Evolutionary conservation across 2,113 vertebrate genomes (phyloP).

Genomic region (Gymnorhina tibicen): DNA sequence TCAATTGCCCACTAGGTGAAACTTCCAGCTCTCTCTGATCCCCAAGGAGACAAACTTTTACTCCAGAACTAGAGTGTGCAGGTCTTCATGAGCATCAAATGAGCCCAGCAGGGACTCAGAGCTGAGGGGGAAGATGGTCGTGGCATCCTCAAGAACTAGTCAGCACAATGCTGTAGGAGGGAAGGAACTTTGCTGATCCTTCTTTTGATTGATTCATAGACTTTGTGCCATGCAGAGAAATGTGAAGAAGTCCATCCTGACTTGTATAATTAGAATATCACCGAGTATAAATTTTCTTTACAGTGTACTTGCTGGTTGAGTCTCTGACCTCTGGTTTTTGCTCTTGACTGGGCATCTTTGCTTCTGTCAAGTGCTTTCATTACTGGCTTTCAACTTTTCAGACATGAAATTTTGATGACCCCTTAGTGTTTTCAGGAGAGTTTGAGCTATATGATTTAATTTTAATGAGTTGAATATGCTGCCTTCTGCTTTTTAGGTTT

Average conservation of each 20-base stretch:
- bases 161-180: neutral
- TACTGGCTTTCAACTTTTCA: neutral
- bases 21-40: neutral
- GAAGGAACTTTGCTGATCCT: neutral
- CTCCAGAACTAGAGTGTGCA: neutral
- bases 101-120: neutral
- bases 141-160: neutral
- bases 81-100: neutral
- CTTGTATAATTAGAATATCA: neutral
- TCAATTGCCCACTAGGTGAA: neutral
- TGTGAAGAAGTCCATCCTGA: neutral
- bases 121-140: rapidly evolving
- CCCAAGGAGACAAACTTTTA: neutral
- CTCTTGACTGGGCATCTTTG: neutral
- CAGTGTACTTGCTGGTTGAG: neutral
- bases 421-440: neutral
- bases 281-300: neutral
- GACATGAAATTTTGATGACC: neutral
- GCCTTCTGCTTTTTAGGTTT: neutral
- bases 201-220: neutral
- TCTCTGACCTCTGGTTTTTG: neutral
- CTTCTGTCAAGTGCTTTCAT: neutral
- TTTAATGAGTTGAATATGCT: neutral
- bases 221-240: neutral
- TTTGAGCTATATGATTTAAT: neutral